Base-by-base conservation (phyloP, 2,797 vertebrate species). In the Tokudaia tokunoshimensis region DNA sequence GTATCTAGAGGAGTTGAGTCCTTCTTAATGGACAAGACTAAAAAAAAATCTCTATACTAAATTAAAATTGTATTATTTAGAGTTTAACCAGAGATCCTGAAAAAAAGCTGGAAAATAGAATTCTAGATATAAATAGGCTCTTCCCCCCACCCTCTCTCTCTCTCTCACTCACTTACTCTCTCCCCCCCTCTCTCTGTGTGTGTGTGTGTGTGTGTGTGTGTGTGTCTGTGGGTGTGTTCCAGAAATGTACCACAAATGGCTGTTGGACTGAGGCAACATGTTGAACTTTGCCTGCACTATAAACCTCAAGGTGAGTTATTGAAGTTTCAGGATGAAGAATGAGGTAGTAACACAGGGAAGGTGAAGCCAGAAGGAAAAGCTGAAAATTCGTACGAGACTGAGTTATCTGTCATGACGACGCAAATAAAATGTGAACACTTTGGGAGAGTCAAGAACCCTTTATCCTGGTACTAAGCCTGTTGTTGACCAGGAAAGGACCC, bases 1-100 rank as follows among this genome's bases (percentile, higher is more conserved):
- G 5, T 55, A 6, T n/a, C 13, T 57, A 72, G 50, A 80, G 76
- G 55, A 59, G 6, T 59, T 61, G 22, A 55, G 1, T 52, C 92
- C 24, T 57, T 96, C 44, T 80, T 95, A 47, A 93, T 91, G 24
- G 47, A 44, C 44, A 93, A 81, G 59, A 52, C 26, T 31, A 20
- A 91, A 29, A 63, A 26, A 52, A 94, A 52, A 5, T 57, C 44
- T 6, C 1, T 91, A 29, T 55, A 29, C 31, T 76, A 50, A 88
- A 80, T 55, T 50, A 65, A 72, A 26, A 80, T 20, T 47, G 1
- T 22, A 59, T 22, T 89, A 50, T 6, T 44, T 61, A 24, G 9
- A 29, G 7, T 85, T 80, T 65, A 47, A 11, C 59, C 61, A 84
- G 34, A 75, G 74, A 89, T 92, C 9, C 4, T 70, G 57, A n/a